Conservation (phyloP, 2,888 invertebrate species). For the Eupithecia abbreviata region DNA sequence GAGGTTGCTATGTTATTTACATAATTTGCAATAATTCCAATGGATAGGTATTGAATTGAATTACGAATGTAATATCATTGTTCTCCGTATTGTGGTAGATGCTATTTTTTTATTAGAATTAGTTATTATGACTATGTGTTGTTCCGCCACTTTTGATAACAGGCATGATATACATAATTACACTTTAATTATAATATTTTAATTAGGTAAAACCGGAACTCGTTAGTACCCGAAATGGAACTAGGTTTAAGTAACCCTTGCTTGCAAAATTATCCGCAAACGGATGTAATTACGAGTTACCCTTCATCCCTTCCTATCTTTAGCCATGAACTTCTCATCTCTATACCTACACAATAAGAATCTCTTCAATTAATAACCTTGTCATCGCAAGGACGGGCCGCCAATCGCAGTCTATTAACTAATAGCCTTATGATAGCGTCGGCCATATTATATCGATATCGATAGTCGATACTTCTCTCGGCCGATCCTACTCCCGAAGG, state of each 20-base stretch:
- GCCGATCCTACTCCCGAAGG: slow-evolving; percentile 40
- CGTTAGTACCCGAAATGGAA: background rate
- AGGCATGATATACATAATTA: background rate
- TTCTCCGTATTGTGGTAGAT: background rate
- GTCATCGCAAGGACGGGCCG: slow-evolving; percentile 40
- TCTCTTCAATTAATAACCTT: slow-evolving; percentile 52
- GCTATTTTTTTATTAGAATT: background rate
- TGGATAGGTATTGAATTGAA: background rate
- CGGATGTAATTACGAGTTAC: slow-evolving; percentile 10
- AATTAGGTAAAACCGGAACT: slow-evolving; percentile 1
- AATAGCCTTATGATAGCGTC: slow-evolving; percentile 10
- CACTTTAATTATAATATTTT: slow-evolving; percentile 5
- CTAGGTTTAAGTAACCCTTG: background rate
- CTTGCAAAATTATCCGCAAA: background rate
- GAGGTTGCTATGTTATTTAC: slow-evolving; percentile 1
- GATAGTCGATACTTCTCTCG: slow-evolving; percentile 38
- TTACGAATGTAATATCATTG: background rate
- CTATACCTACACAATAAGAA: slow-evolving; percentile 34
- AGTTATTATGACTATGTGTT: background rate
- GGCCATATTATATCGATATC: slow-evolving; percentile 28
- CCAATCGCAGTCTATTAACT: slow-evolving; percentile 21
- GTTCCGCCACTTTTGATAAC: background rate
- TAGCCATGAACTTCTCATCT: slow-evolving; percentile 22
- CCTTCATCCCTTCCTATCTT: slow-evolving; percentile 13
- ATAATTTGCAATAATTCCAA: background rate